Percentiles rank a stretch among this genome's conserved stretches.
These are phyloP conservation scores for Ylistrum balloti DNA, from an alignment of 1,140 invertebrate genomes.

Conservation along the genomic window DNA sequence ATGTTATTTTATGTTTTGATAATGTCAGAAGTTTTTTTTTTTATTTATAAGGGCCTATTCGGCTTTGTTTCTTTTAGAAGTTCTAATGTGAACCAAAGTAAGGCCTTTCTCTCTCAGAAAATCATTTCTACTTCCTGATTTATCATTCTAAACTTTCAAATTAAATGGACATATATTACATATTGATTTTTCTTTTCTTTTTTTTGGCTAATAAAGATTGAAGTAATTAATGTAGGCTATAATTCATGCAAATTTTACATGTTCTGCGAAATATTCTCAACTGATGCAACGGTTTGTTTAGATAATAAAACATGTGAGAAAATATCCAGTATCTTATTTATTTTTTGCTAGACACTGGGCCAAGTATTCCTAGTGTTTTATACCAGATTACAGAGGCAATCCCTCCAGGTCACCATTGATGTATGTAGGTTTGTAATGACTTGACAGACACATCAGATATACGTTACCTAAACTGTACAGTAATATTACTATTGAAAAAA, in stretches of 20 bases:
- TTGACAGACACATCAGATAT: no score
- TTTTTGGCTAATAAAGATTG: no score
- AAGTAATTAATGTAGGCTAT: neutral
- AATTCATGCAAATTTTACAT: neutral
- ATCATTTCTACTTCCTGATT: neutral
- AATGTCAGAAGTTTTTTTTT: neutral
- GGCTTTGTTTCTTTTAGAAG: no score
- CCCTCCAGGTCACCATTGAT: no score
- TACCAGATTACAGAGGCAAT: no score
- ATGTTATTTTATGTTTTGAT: neutral
- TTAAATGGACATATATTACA: neutral
- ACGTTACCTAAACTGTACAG: no score
- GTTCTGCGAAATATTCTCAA: neutral
- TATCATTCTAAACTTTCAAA: neutral
- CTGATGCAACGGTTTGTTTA: conserved; percentile 27
- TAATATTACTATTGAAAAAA: no score
- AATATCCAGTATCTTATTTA: no score
- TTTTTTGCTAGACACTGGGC: no score
- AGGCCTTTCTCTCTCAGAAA: neutral
- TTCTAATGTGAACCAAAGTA: neutral
- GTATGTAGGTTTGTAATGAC: no score
- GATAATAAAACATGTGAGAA: neutral
- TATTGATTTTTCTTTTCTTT: no score
- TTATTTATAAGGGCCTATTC: neutral
- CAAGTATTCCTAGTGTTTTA: no score